Percentiles rank a stretch among this genome's conserved stretches.
Evolutionary conservation across 2,113 vertebrate species (phyloP).

Genomic region (Crotalus tigris): DNA sequence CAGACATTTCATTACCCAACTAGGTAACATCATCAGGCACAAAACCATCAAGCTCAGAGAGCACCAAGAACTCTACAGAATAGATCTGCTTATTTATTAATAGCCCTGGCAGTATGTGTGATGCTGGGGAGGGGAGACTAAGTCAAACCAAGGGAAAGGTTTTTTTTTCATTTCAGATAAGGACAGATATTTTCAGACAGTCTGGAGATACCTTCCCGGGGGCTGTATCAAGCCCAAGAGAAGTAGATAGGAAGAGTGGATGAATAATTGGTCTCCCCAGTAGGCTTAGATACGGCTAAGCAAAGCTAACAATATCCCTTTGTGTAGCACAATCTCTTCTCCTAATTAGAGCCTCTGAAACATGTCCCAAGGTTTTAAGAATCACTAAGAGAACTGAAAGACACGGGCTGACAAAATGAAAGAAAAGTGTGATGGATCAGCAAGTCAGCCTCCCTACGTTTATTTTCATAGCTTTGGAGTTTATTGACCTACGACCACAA

Average conservation of each 20-base stretch:
- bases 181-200: background rate
- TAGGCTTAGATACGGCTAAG: constrained; percentile 9
- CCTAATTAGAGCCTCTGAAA: background rate
- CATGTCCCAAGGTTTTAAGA: background rate
- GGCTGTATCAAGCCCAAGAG: background rate
- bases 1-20: background rate
- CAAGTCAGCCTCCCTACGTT: constrained; percentile 35
- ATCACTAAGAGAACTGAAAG: background rate
- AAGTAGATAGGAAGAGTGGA: background rate
- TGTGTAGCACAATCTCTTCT: constrained; percentile 12
- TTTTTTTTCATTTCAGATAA: constrained; percentile 2
- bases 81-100: background rate
- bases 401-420: background rate
- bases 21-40: background rate
- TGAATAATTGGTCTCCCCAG: constrained; percentile 11
- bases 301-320: constrained; percentile 19
- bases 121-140: background rate
- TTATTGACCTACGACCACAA: background rate
- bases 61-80: background rate
- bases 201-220: constrained; percentile 28
- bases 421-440: constrained; percentile 18
- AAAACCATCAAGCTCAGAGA: background rate
- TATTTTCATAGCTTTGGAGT: constrained; percentile 15
- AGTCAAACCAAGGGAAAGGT: background rate
- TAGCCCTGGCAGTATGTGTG: background rate